These are phyloP conservation scores for Micoletzkya japonica DNA, from an alignment of 2,888 invertebrate species.

Conservation along the genomic window DNA sequence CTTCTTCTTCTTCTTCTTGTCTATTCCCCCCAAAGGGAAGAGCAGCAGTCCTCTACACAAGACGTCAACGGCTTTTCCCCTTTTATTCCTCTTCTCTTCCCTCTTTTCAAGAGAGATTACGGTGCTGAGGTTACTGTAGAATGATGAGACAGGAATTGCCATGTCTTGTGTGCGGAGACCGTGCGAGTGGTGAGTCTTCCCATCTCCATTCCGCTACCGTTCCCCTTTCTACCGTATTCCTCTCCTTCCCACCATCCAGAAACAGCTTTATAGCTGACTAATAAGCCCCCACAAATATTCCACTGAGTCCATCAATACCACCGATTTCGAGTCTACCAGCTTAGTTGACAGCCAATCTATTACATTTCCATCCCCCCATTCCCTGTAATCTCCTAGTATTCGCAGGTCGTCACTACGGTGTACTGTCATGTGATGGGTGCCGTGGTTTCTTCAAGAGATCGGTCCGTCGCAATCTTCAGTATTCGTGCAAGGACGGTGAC, in stretches of 20 bases:
- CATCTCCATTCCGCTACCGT: background rate
- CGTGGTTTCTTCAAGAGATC: constrained; percentile 87
- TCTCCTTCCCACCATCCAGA: background rate
- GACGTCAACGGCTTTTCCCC: constrained; percentile 2
- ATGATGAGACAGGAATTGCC: constrained; percentile 34
- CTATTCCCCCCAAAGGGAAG: constrained; percentile 1
- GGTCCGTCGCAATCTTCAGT: constrained; percentile 71
- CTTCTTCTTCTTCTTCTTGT: constrained; percentile 2
- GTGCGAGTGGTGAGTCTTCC: constrained; percentile 45
- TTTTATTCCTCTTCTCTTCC: constrained; percentile 5
- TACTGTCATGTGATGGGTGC: constrained; percentile 69
- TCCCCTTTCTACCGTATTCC: background rate
- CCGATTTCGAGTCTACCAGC: no score
- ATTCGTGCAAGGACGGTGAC: constrained; percentile 81
- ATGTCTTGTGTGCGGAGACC: constrained; percentile 53
- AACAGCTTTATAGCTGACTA: constrained; percentile 7
- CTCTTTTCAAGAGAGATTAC: background rate
- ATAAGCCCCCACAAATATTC: no score
- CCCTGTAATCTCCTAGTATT: no score
- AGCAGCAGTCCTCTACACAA: background rate
- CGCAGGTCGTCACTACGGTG: constrained; percentile 64
- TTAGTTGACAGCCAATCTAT: no score
- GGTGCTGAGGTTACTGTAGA: background rate
- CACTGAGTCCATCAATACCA: no score
- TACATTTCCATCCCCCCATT: background rate